Conservation (phyloP, 2,113 vertebrate genomes). For the Origma solitaria region DNA sequence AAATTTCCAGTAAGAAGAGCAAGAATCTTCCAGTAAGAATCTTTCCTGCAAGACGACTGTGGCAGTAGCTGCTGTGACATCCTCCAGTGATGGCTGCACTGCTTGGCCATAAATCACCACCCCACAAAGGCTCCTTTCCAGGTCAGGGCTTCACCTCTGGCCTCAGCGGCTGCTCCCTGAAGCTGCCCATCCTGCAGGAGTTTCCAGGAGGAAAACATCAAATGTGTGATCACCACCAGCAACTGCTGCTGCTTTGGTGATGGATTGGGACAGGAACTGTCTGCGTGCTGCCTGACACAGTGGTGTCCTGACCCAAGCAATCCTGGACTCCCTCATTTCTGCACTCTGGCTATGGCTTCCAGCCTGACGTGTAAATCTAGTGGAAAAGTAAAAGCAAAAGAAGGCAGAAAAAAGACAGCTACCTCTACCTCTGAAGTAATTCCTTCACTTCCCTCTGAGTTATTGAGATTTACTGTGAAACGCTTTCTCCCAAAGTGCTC, state of each 20-base stretch:
- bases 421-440: background rate
- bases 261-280: background rate
- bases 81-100: background rate
- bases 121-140: background rate
- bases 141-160: background rate
- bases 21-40: too few species aligned
- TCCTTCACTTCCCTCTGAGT: background rate
- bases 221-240: background rate
- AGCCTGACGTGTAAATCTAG: background rate
- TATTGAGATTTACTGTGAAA: background rate
- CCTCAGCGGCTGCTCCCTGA: background rate
- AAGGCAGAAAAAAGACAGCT: background rate
- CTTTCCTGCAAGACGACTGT: background rate
- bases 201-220: background rate
- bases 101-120: background rate
- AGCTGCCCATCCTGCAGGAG: background rate
- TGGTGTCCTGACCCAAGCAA: background rate
- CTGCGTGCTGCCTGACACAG: background rate
- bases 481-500: background rate
- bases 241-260: background rate
- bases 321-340: background rate
- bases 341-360: background rate
- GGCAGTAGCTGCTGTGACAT: background rate
- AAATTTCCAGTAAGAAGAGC: conserved; percentile 20
- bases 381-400: background rate